A percentile compares a stretch with the other conserved stretches of the same genome.
phyloP scores from a whole-genome alignment of 2,797 vertebrate species.

The Danio aesculapii region DNA sequence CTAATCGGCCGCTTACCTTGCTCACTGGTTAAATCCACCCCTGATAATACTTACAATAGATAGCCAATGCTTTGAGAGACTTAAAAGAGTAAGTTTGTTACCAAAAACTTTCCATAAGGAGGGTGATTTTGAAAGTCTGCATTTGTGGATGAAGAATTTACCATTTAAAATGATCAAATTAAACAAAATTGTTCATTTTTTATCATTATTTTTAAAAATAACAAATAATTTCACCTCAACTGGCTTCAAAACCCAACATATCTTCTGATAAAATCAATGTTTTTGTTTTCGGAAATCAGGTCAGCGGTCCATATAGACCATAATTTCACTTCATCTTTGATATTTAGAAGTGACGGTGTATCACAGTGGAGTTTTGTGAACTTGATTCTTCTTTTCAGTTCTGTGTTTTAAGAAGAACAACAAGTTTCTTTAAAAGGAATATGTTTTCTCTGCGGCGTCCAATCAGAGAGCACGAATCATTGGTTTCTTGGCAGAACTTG shows the following conservation, averaged over 20 bases:
- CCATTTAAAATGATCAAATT: no score
- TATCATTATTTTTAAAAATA: no score
- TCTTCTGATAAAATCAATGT: slow-evolving; percentile 4
- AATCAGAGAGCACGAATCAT: slow-evolving; percentile 6
- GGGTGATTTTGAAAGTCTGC: no score
- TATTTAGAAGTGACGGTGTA: neutral
- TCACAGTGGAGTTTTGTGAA: neutral
- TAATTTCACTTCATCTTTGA: slow-evolving; percentile 7
- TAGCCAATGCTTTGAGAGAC: no score
- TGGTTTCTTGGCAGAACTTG: slow-evolving; percentile 10
- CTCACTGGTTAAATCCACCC: no score
- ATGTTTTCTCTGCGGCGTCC: neutral
- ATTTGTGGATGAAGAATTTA: no score
- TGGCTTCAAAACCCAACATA: neutral
- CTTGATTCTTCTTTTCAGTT: slow-evolving; percentile 6
- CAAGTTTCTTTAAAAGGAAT: neutral
- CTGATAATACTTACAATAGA: no score
- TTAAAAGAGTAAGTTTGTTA: no score
- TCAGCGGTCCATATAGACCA: neutral
- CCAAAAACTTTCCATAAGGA: no score
- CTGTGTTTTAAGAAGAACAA: neutral
- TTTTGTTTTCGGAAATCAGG: neutral
- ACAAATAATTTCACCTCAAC: no score
- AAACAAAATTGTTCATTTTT: no score
- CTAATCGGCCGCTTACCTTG: no score